phyloP scores from a whole-genome alignment of 1,140 invertebrate genomes.

The Drosophila varians region DNA sequence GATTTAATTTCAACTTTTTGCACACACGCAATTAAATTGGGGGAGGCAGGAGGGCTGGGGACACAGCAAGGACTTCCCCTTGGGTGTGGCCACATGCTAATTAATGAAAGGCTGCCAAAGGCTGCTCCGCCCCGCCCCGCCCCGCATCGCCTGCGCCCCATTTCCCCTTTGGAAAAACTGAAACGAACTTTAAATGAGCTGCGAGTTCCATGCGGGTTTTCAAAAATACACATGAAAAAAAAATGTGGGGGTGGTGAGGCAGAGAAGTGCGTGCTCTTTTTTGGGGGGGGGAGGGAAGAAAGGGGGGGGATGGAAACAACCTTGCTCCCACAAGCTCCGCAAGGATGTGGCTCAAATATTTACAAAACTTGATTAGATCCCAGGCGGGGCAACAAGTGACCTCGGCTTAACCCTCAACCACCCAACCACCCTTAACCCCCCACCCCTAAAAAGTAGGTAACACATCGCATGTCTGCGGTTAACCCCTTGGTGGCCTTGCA shows the following conservation, averaged over 20 bases:
- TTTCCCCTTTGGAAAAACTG: constrained; percentile 9
- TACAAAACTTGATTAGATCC: constrained; percentile 46
- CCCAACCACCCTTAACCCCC: neutral
- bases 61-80: constrained; percentile 40
- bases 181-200: constrained; percentile 55
- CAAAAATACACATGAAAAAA: neutral
- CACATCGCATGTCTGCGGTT: constrained; percentile 41
- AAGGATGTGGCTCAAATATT: constrained; percentile 41
- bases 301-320: neutral
- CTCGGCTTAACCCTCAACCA: constrained; percentile 28
- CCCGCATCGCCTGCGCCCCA: too few species aligned
- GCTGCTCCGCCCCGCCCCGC: constrained; percentile 12
- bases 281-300: neutral
- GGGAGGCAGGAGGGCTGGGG: neutral
- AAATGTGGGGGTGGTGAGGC: neutral
- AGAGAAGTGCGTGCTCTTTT: constrained; percentile 22
- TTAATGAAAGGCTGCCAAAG: constrained; percentile 70
- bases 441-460: neutral
- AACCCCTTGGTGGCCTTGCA: constrained; percentile 38
- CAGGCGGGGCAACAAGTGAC: constrained; percentile 42
- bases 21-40: constrained; percentile 3
- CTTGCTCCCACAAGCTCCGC: constrained; percentile 13
- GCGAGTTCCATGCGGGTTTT: constrained; percentile 60
- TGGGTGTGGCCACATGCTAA: constrained; percentile 74
- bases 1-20: constrained; percentile 42